These are phyloP conservation scores for Machimus atricapillus DNA, from an alignment of 2,888 invertebrate species.

Conservation along the genomic window DNA sequence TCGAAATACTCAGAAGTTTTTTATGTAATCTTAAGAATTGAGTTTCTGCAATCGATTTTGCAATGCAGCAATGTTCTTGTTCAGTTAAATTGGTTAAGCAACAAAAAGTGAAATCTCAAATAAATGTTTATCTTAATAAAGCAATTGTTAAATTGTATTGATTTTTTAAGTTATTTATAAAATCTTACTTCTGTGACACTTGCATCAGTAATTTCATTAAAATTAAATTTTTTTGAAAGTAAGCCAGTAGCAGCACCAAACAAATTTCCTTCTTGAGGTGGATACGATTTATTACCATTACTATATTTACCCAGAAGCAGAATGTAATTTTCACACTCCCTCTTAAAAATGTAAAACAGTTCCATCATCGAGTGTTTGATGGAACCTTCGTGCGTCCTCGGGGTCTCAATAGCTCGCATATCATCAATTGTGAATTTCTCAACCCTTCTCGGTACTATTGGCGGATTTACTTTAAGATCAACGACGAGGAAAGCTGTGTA, in stretches of 20 bases:
- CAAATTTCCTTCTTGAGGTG: conserved; percentile 6
- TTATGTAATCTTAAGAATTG: too few relatives aligned
- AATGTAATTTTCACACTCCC: not conserved
- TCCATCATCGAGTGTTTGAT: too few relatives aligned
- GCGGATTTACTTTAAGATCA: not conserved
- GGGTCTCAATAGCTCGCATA: not conserved
- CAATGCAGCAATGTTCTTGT: not conserved
- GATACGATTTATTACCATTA: not conserved
- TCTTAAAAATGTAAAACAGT: not conserved
- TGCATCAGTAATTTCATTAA: not conserved
- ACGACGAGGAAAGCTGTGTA: conserved; percentile 16
- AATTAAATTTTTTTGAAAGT: conserved; percentile 35
- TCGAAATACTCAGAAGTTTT: too few relatives aligned
- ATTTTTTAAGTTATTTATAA: not conserved
- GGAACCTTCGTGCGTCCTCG: not conserved
- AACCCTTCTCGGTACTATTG: not conserved
- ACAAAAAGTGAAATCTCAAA: not conserved
- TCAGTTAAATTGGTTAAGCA: not conserved
- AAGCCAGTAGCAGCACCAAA: conserved; percentile 6
- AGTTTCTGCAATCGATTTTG: too few relatives aligned
- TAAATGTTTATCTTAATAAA: not conserved
- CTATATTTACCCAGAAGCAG: not conserved
- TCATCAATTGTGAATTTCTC: not conserved
- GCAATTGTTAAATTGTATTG: not conserved
- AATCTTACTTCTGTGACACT: conserved; percentile 7